Evolutionary conservation across 1,140 invertebrate species (phyloP).

Genomic region (Aphelenchoides avenae): DNA sequence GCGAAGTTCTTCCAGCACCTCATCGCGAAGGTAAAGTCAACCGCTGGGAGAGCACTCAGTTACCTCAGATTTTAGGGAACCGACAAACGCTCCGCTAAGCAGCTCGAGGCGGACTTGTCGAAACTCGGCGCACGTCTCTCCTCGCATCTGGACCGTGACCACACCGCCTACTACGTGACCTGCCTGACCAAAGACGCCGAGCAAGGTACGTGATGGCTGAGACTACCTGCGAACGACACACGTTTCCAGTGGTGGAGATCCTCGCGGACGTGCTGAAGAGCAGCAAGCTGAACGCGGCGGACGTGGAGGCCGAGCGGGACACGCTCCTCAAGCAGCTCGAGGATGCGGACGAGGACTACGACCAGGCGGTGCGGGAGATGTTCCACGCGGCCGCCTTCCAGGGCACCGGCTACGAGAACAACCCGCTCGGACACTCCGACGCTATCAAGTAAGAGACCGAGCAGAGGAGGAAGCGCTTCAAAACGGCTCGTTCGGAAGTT

Average conservation of each 20-base stretch:
- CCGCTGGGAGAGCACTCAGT: not conserved
- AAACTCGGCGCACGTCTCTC: conserved; percentile 98
- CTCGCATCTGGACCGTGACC: conserved; percentile 95
- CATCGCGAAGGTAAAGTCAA: conserved; percentile 95
- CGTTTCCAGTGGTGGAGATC: conserved; percentile 77
- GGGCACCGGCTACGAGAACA: conserved; percentile 87
- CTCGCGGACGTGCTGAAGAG: conserved; percentile 95
- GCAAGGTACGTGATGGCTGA: conserved; percentile 64
- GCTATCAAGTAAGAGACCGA: conserved; percentile 85
- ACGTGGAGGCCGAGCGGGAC: conserved; percentile 92
- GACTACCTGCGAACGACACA: too few relatives aligned
- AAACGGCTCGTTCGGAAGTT: too few relatives aligned
- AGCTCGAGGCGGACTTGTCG: conserved; percentile 92
- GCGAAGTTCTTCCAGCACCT: conserved; percentile 99
- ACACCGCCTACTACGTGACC: conserved; percentile 98
- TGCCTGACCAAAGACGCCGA: conserved; percentile 86
- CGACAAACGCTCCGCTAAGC: conserved; percentile 81
- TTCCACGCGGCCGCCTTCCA: conserved; percentile 92
- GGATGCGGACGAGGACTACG: conserved; percentile 95
- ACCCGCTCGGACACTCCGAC: conserved; percentile 94
- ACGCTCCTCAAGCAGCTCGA: conserved; percentile 98
- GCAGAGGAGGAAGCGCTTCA: too few relatives aligned
- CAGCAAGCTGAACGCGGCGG: conserved; percentile 80
- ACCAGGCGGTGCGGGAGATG: conserved; percentile 98
- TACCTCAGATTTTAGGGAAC: conserved; percentile 76